Evolutionary conservation across 2,797 vertebrate species (phyloP), one percentile per base, ranked within the genome.

Genomic region (Myotis planiceps): DNA sequence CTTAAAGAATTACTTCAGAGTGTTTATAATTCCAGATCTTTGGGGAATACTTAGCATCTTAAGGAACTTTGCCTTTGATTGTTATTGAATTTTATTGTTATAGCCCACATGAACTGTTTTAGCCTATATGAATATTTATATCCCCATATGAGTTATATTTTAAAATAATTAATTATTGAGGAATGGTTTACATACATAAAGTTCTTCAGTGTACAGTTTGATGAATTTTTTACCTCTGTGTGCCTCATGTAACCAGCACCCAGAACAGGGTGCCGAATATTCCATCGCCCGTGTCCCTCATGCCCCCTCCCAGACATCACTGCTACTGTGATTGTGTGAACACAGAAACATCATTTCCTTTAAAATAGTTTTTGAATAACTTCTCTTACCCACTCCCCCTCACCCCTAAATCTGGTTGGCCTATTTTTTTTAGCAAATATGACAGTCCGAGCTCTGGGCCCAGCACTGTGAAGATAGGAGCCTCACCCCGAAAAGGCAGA

Each of bases 291-390:
- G 12, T 10, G 3, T 74, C 45, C 65, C 23, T 63, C 0, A 0
- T 29, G 53, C 14, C 8, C 9, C 29, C 86, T 71, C 19, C 69
- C 58, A 47, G 16, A 15, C 42, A 21, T 51, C 88, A 37, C 34
- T 27, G 7, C 53, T 49, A 2, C 25, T 53, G 34, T 53, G 39
- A 68, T 32, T 68, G 71, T 78, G 16, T 27, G 75, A 91, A 55
- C 65, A 79, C 2, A 83, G 34, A 75, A 88, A 94, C 82, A 27
- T 81, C 9, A n/a, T 72, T 86, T 80, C 4, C 72, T 76, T 87
- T 58, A 42, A 16, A 32, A 42, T n/a, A 42, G 4, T 68, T 72
- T 74, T 58, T 27, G 23, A 29, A 45, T 27, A 42, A 65, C 29
- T 66, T 19, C 7, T 29, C 88, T 16, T 65, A 45, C 69, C 25